A percentile compares a stretch with the other conserved stretches of the same genome.
These are phyloP conservation scores for Hemibagrus guttatus DNA, from an alignment of 2,797 vertebrate genomes.

Conservation along the genomic window DNA sequence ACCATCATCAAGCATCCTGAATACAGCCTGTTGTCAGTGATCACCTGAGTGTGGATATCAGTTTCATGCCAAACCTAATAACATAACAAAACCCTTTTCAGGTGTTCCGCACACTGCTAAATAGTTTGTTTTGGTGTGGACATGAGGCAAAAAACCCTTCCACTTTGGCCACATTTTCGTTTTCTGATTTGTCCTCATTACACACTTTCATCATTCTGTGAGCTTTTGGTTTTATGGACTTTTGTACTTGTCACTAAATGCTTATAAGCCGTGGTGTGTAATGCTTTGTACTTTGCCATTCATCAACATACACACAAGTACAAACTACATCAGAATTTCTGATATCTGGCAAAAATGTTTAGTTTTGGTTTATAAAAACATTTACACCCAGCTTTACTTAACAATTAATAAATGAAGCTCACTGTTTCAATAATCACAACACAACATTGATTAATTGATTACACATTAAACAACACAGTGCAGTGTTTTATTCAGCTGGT, in stretches of 20 bases:
- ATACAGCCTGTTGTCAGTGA: neutral
- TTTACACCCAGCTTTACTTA: neutral
- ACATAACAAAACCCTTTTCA: neutral
- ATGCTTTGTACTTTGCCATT: neutral
- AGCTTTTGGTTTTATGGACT: neutral
- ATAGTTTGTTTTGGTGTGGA: neutral
- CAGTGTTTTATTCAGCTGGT: constrained; percentile 7
- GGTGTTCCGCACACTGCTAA: neutral
- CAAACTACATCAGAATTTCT: neutral
- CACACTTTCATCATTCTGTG: neutral
- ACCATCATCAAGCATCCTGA: neutral
- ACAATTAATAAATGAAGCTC: neutral
- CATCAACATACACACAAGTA: neutral
- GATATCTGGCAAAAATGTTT: neutral
- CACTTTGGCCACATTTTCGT: neutral
- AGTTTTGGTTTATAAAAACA: neutral
- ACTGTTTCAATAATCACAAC: neutral
- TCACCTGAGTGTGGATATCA: neutral
- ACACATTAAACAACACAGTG: constrained; percentile 4
- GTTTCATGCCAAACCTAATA: neutral
- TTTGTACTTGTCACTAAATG: neutral
- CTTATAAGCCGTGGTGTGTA: neutral
- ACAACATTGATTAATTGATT: neutral
- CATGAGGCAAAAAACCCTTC: neutral
- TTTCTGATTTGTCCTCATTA: neutral